Conservation (phyloP, 2,888 invertebrate genomes). For the Aplocera efformata region DNA sequence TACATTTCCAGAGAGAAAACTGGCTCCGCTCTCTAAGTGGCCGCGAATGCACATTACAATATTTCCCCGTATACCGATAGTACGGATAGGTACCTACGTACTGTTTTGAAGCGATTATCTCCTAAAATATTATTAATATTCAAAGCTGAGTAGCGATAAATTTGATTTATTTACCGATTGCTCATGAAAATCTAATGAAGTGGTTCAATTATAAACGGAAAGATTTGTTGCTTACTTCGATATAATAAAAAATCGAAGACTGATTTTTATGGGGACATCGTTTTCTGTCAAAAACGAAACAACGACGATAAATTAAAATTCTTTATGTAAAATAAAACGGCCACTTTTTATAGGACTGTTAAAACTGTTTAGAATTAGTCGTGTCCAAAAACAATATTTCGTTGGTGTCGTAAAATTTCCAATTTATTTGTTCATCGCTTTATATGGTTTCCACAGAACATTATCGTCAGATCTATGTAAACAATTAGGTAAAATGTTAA, state of each 20-base stretch:
- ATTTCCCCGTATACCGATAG: constrained; percentile 47
- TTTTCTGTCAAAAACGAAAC: constrained; percentile 56
- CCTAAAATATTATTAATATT: constrained; percentile 40
- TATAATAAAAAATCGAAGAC: constrained; percentile 41
- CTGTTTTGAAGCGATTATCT: constrained; percentile 43
- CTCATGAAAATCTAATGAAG: constrained; percentile 38
- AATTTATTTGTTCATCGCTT: constrained; percentile 47
- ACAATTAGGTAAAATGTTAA: constrained; percentile 10
- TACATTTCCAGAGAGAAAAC: constrained; percentile 74
- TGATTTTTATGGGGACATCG: constrained; percentile 51
- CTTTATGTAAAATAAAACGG: constrained; percentile 61
- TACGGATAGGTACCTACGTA: no score
- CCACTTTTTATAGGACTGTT: constrained; percentile 55
- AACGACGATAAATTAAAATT: constrained; percentile 61
- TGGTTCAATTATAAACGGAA: constrained; percentile 33
- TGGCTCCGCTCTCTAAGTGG: constrained; percentile 59
- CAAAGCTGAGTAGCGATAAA: constrained; percentile 30
- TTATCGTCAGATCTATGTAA: constrained; percentile 15
- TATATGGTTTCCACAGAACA: constrained; percentile 24
- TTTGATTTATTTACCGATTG: constrained; percentile 36
- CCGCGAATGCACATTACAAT: constrained; percentile 58
- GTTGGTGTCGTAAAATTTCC: constrained; percentile 43
- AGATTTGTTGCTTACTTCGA: constrained; percentile 43
- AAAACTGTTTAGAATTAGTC: constrained; percentile 55
- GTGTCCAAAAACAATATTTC: constrained; percentile 54